These are phyloP conservation scores for Sipha flava DNA, from an alignment of 1,140 invertebrate genomes.

Conservation along the genomic window DNA sequence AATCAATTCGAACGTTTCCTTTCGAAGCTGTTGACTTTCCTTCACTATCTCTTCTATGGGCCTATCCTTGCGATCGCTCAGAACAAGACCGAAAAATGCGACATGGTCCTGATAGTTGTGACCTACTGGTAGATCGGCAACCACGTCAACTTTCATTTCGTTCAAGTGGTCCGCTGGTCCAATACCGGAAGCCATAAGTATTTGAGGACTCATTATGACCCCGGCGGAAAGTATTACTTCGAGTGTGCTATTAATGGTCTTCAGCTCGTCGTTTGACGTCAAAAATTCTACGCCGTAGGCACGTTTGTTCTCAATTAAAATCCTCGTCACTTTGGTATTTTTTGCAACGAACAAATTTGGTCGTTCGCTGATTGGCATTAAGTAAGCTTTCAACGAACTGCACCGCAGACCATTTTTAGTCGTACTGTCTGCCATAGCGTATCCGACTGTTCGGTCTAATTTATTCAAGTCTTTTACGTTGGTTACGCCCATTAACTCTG, in stretches of 20 bases:
- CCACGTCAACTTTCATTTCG: constrained; percentile 47
- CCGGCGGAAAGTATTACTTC: constrained; percentile 69
- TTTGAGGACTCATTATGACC: constrained; percentile 60
- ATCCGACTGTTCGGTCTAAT: constrained; percentile 55
- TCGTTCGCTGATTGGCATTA: constrained; percentile 68
- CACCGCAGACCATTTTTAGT: constrained; percentile 58
- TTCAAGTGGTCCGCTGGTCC: constrained; percentile 43
- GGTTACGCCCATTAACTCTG: not conserved
- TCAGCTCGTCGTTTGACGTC: constrained; percentile 42
- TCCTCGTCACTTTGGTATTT: constrained; percentile 54
- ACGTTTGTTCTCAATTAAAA: constrained; percentile 52
- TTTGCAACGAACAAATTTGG: constrained; percentile 63
- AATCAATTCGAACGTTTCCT: not conserved
- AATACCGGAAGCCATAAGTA: constrained; percentile 46
- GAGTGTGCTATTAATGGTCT: constrained; percentile 42
- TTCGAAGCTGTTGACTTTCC: not conserved
- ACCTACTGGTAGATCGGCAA: constrained; percentile 63
- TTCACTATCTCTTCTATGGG: not conserved
- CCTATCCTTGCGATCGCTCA: not conserved
- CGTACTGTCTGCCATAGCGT: constrained; percentile 50
- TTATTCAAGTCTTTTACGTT: constrained; percentile 51
- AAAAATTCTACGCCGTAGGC: constrained; percentile 54
- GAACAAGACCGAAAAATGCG: not conserved
- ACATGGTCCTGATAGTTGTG: constrained; percentile 68
- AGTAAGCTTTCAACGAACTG: constrained; percentile 62